Conservation (phyloP, 1,140 invertebrate species). For the Bombus polaris region DNA sequence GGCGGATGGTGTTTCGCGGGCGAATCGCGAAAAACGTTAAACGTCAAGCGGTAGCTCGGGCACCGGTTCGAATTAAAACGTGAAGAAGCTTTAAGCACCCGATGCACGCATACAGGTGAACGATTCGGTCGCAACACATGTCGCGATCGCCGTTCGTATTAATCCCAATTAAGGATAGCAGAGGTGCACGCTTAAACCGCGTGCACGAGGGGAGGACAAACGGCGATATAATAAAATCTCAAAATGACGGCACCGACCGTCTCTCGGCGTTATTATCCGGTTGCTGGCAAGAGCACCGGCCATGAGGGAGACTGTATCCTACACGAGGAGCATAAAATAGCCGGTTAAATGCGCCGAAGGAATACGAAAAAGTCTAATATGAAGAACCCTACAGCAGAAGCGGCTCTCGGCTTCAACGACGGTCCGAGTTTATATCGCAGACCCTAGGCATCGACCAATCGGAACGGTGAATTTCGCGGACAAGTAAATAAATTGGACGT, state of each 20-base stretch:
- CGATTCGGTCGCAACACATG: conserved; percentile 29
- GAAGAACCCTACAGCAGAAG: conserved; percentile 49
- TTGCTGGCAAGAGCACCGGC: conserved; percentile 47
- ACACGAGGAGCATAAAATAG: conserved; percentile 65
- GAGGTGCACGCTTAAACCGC: conserved; percentile 16
- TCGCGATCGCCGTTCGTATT: conserved; percentile 53
- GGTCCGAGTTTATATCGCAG: conserved; percentile 63
- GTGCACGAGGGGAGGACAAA: conserved; percentile 35
- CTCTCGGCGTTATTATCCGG: conserved; percentile 73
- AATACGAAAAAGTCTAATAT: conserved; percentile 70
- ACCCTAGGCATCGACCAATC: conserved; percentile 57
- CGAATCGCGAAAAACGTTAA: conserved; percentile 31
- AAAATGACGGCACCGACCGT: conserved; percentile 74
- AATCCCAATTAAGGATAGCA: conserved; percentile 63
- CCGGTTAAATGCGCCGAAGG: conserved; percentile 68
- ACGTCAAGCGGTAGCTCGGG: conserved; percentile 10
- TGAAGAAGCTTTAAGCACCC: conserved; percentile 54
- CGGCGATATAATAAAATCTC: conserved; percentile 74
- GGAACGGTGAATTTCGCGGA: conserved; percentile 53
- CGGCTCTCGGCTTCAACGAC: conserved; percentile 31
- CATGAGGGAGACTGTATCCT: conserved; percentile 39
- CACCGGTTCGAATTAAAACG: conserved; percentile 55
- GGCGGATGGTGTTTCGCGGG: neutral
- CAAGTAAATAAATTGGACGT: conserved; percentile 70
- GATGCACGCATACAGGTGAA: neutral